These are phyloP conservation scores for Irena cyanogastra DNA, from an alignment of 2,113 vertebrate species.

Conservation along the genomic window DNA sequence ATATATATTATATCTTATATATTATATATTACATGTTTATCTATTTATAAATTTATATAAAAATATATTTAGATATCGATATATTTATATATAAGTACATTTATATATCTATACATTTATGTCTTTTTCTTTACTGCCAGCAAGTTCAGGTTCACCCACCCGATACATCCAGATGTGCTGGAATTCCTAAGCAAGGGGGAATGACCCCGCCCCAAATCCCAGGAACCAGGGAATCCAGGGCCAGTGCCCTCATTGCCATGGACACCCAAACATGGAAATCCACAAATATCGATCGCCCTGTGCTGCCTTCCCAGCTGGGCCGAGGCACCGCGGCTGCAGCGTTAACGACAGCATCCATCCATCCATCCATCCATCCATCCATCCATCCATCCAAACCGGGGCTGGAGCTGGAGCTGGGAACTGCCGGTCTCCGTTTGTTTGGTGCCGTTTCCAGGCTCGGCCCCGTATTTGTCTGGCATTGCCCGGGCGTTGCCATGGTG, in stretches of 20 bases:
- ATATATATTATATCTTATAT: too few relatives aligned
- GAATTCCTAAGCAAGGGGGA: not conserved
- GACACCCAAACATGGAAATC: conserved; percentile 28
- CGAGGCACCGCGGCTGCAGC: not conserved
- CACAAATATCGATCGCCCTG: too few relatives aligned
- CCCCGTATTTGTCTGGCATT: not conserved
- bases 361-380: too few relatives aligned
- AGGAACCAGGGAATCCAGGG: not conserved
- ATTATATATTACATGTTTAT: not conserved
- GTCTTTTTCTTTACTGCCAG: fast-evolving
- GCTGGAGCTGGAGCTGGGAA: too few relatives aligned
- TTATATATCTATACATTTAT: not conserved
- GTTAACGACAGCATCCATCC: not conserved
- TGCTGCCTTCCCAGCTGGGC: not conserved
- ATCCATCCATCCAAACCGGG: too few relatives aligned
- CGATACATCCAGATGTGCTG: fast-evolving
- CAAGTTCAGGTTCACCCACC: fast-evolving
- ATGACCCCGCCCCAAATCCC: not conserved
- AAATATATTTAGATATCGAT: not conserved
- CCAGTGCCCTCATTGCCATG: not conserved
- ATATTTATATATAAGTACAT: not conserved
- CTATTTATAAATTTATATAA: not conserved
- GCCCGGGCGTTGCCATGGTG: conserved; percentile 45
- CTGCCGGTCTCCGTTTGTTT: conserved; percentile 28
- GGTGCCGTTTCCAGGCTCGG: conserved; percentile 45